phyloP scores from a whole-genome alignment of 2,888 invertebrate species.

The Argynnis bischoffii region DNA sequence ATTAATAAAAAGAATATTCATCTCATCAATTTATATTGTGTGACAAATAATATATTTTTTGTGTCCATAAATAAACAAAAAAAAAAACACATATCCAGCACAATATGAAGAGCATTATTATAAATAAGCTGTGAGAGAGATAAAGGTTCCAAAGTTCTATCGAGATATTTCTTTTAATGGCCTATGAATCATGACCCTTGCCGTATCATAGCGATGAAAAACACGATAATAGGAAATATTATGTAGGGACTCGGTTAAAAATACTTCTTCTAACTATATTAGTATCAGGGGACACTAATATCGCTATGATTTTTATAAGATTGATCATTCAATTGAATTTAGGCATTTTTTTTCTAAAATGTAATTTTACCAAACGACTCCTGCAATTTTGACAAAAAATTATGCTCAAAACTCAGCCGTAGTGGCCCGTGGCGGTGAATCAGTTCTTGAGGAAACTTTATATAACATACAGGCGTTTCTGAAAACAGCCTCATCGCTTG shows the following conservation, averaged over 20 bases:
- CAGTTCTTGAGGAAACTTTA: not conserved
- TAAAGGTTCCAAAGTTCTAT: constrained; percentile 15
- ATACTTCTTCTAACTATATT: not conserved
- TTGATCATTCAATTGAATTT: too few relatives aligned
- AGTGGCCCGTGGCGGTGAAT: too few relatives aligned
- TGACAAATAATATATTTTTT: not conserved
- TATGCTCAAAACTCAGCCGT: not conserved
- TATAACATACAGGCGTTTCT: constrained; percentile 10
- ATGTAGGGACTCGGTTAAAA: constrained; percentile 1
- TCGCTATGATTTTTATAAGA: too few relatives aligned
- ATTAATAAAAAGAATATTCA: too few relatives aligned
- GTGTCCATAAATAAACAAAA: not conserved
- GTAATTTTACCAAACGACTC: too few relatives aligned
- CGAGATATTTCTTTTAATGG: constrained; percentile 38
- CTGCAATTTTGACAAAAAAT: too few relatives aligned
- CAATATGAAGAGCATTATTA: constrained; percentile 10
- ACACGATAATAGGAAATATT: constrained; percentile 24
- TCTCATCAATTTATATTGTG: not conserved
- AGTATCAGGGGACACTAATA: too few relatives aligned
- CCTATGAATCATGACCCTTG: constrained; percentile 38
- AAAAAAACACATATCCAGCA: not conserved
- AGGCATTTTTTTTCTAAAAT: too few relatives aligned
- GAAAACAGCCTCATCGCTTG: constrained; percentile 31
- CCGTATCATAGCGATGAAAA: constrained; percentile 33
- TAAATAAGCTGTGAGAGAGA: constrained; percentile 18